phyloP scores from a whole-genome alignment of 2,113 vertebrate genomes.

The Ramphastos sulfuratus region DNA sequence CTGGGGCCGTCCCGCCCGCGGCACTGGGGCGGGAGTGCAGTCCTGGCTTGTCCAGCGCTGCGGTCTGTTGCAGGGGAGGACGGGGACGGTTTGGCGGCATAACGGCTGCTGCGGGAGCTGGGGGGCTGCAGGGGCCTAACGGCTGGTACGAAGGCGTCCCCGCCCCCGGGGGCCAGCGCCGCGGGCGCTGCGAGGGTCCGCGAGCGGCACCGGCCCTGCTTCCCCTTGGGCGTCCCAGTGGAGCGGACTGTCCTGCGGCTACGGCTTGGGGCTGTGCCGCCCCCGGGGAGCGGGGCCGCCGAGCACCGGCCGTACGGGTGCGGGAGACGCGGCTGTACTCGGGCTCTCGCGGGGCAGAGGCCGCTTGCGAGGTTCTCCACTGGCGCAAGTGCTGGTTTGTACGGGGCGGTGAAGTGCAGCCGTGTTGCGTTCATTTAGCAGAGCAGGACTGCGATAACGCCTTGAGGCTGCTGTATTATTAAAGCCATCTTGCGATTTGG shows the following conservation, averaged over 20 bases:
- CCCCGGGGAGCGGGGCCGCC: background rate
- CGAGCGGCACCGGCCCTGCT: background rate
- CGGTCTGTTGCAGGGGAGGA: background rate
- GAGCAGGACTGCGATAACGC: background rate
- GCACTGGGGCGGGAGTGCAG: background rate
- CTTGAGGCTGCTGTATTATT: background rate
- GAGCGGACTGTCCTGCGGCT: background rate
- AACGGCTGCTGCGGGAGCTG: background rate
- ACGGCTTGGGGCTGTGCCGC: background rate
- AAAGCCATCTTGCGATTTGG: background rate
- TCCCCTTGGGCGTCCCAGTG: background rate
- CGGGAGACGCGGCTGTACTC: background rate
- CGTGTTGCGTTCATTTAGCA: rapidly evolving
- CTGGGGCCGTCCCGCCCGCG: background rate
- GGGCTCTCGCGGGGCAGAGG: background rate
- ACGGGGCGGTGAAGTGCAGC: rapidly evolving
- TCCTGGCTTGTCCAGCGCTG: background rate
- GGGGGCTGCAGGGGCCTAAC: background rate
- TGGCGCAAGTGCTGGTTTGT: rapidly evolving
- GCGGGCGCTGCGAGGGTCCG: background rate
- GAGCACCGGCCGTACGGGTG: background rate
- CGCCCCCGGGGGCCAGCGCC: background rate
- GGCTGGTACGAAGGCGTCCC: background rate
- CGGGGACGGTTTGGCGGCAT: background rate
- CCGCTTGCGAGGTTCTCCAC: background rate